Conservation (phyloP, 1,140 invertebrate genomes). For the Nymphalis io region DNA sequence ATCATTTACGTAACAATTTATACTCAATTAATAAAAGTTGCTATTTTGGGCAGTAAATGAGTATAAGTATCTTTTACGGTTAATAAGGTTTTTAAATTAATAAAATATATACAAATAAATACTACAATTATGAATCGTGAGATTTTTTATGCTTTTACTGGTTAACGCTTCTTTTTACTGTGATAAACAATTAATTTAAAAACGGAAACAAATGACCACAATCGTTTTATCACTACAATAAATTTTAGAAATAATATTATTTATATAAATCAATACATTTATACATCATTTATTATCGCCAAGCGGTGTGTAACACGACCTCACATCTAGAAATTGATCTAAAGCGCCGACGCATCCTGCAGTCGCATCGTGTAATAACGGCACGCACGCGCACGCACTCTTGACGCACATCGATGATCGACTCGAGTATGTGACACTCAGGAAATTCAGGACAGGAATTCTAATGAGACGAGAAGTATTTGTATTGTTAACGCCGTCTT, state of each 20-base stretch:
- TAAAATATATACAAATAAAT: too few relatives aligned
- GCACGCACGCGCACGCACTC: constrained; percentile 16
- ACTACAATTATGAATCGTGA: too few relatives aligned
- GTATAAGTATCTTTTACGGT: too few relatives aligned
- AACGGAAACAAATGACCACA: too few relatives aligned
- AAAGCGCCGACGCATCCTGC: constrained; percentile 34
- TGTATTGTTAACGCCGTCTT: not conserved
- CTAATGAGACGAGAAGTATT: constrained; percentile 12
- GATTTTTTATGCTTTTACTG: too few relatives aligned
- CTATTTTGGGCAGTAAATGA: too few relatives aligned
- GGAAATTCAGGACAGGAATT: constrained; percentile 19
- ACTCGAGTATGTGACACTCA: constrained; percentile 8
- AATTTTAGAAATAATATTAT: not conserved
- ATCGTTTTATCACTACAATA: too few relatives aligned
- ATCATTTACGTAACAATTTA: too few relatives aligned
- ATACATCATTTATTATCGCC: not conserved
- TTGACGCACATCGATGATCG: constrained; percentile 23
- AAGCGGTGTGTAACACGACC: constrained; percentile 5
- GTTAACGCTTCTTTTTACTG: too few relatives aligned
- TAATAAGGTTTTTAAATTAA: too few relatives aligned
- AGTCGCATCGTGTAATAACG: constrained; percentile 18
- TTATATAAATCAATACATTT: not conserved
- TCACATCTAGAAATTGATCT: constrained; percentile 22
- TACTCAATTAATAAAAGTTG: too few relatives aligned
- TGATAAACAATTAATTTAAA: too few relatives aligned